A percentile compares a stretch with the other conserved stretches of the same genome.
Evolutionary conservation across 2,888 invertebrate genomes (phyloP).

Genomic region (Palloptera scutellata): DNA sequence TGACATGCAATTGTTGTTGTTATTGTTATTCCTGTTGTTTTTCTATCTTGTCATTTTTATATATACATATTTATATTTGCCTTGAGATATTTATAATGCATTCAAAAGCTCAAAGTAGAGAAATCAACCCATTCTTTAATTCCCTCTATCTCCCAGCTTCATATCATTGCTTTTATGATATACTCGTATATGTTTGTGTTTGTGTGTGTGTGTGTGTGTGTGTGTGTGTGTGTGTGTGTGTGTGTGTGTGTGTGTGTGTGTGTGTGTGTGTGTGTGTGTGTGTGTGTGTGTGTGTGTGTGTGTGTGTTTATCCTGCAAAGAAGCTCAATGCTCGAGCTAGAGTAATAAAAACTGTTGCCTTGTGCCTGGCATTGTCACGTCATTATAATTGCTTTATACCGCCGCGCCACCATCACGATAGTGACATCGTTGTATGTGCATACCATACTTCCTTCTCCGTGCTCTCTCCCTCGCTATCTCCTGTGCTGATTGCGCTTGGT

Average conservation of each 20-base stretch:
- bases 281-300: no score
- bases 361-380: conserved; percentile 42
- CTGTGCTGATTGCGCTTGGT: no score
- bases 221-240: no score
- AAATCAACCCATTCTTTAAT: not conserved
- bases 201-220: no score
- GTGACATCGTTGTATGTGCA: not conserved
- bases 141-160: not conserved
- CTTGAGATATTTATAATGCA: conserved; percentile 2
- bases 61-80: not conserved
- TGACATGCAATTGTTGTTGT: not conserved
- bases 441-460: no score
- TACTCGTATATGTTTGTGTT: no score
- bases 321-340: no score
- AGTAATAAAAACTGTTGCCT: not conserved
- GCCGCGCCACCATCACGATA: conserved; percentile 40
- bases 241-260: no score
- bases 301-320: no score
- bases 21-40: not conserved
- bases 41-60: not conserved
- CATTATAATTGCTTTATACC: conserved; percentile 46
- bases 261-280: no score
- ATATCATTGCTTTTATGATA: no score
- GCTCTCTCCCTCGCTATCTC: no score
- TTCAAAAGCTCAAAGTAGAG: not conserved